These are phyloP conservation scores for Parelbella ahira DNA, from an alignment of 2,888 invertebrate genomes.

Conservation along the genomic window DNA sequence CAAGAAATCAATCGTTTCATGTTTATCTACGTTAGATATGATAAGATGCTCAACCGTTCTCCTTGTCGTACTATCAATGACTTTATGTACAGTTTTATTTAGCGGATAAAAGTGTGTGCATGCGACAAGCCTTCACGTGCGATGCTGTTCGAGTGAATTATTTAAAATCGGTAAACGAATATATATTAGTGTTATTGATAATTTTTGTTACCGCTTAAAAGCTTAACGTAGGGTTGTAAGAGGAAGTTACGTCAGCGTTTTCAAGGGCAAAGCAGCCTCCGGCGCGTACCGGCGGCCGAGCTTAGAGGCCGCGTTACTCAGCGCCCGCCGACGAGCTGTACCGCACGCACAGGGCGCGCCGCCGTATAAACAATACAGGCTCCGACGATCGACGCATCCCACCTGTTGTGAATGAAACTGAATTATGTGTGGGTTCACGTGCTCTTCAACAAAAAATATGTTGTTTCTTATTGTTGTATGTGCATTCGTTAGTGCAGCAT, in stretches of 20 bases:
- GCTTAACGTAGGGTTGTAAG: conserved; percentile 28
- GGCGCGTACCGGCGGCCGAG: conserved; percentile 36
- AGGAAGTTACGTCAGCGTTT: conserved; percentile 33
- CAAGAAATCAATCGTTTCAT: conserved; percentile 53
- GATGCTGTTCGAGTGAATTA: not conserved
- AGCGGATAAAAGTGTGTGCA: conserved; percentile 12
- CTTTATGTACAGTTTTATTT: conserved; percentile 30
- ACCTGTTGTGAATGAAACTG: conserved; percentile 52
- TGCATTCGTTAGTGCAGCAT: conserved; percentile 38
- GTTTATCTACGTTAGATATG: conserved; percentile 44
- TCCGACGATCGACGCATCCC: conserved; percentile 52
- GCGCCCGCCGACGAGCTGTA: conserved; percentile 47
- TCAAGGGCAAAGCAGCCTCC: conserved; percentile 69
- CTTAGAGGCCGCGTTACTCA: conserved; percentile 40
- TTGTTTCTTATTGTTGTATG: conserved; percentile 46
- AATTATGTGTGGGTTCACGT: conserved; percentile 23
- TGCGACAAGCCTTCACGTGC: not conserved
- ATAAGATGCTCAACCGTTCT: conserved; percentile 46
- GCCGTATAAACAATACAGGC: conserved; percentile 52
- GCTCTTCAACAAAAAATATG: conserved; percentile 45
- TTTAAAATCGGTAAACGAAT: not conserved
- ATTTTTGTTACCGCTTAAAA: not conserved
- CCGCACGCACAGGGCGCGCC: conserved; percentile 44
- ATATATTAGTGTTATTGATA: not conserved
- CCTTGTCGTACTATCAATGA: conserved; percentile 44